Evolutionary conservation across 2,797 vertebrate genomes (phyloP).

Genomic region (Pseudochirops corinnae): DNA sequence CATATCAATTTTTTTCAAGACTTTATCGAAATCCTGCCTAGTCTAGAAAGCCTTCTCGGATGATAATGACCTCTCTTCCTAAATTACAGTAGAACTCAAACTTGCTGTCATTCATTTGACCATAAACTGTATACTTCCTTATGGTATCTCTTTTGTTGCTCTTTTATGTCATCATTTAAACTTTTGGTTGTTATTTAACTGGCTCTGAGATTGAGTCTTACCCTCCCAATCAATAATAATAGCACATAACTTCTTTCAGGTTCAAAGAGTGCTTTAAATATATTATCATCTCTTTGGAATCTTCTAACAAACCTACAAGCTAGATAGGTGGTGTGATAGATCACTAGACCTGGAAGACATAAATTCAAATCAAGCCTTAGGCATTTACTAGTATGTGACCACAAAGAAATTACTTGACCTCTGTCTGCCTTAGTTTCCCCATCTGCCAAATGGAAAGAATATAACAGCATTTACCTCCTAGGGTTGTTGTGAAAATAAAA

Average conservation of each 20-base stretch:
- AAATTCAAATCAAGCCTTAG: neutral
- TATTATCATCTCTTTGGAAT: neutral
- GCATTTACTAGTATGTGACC: neutral
- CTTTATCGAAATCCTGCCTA: neutral
- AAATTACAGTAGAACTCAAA: neutral
- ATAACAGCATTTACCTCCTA: neutral
- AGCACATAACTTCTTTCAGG: neutral
- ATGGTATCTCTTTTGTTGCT: neutral
- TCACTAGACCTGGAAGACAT: neutral
- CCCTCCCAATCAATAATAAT: neutral
- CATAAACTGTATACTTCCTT: neutral
- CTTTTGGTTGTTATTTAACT: neutral
- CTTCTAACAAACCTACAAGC: neutral
- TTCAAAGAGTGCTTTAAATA: neutral
- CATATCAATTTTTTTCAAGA: neutral
- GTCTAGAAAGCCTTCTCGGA: neutral
- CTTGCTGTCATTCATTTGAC: neutral
- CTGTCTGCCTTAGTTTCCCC: neutral
- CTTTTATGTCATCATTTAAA: neutral
- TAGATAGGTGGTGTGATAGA: neutral
- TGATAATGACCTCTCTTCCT: neutral
- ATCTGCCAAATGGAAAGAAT: neutral
- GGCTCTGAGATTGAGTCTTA: neutral
- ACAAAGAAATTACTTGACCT: neutral
- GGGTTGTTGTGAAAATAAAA: neutral